phyloP scores from a whole-genome alignment of 2,113 vertebrate species.

The Elanus axillaris region DNA sequence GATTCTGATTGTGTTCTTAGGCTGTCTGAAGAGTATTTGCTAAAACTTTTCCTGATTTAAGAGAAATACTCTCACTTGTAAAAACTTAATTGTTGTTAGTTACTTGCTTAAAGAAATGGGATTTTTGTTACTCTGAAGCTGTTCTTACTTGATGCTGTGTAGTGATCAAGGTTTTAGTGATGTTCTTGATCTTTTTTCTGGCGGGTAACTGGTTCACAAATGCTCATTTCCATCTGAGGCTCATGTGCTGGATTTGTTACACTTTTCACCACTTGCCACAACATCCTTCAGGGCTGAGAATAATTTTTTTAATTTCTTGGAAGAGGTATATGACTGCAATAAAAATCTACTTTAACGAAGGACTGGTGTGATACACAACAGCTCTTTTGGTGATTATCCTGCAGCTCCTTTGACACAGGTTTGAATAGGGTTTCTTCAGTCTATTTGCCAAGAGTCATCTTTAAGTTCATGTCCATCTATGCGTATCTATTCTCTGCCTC shows the following conservation, averaged over 20 bases:
- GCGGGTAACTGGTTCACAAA: not conserved
- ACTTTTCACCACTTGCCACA: not conserved
- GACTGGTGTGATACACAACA: not conserved
- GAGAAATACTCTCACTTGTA: not conserved
- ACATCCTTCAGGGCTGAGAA: not conserved
- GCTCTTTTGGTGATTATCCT: not conserved
- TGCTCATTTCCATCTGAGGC: not conserved
- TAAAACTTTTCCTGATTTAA: not conserved
- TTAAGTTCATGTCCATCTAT: not conserved
- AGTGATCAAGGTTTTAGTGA: not conserved
- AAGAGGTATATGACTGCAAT: not conserved
- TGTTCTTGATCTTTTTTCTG: not conserved
- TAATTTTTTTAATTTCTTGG: not conserved
- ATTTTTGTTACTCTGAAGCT: not conserved
- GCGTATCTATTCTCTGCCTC: fast-evolving
- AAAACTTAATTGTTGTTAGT: not conserved
- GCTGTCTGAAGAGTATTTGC: not conserved
- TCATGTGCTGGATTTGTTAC: not conserved
- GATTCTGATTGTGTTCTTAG: not conserved
- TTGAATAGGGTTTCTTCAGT: not conserved
- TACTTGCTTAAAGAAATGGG: not conserved
- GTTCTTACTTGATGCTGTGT: not conserved
- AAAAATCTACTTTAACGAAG: not conserved
- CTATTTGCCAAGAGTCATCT: not conserved
- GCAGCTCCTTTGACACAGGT: not conserved